These are phyloP conservation scores for Poeciliopsis occidentalis DNA, from an alignment of 2,113 vertebrate species.

Conservation along the genomic window DNA sequence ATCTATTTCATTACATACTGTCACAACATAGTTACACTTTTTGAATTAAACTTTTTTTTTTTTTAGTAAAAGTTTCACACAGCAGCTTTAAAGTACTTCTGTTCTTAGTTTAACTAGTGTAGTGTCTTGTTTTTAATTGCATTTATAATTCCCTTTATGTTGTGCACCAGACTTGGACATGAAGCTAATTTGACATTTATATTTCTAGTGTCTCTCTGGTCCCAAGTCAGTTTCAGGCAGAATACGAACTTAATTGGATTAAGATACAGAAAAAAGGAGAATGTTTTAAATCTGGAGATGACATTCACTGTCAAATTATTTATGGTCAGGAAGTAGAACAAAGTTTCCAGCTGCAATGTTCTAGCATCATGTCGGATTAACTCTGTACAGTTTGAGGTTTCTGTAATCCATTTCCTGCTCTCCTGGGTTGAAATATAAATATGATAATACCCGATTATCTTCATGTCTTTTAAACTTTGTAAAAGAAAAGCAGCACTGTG, in stretches of 20 bases:
- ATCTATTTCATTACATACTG: no score
- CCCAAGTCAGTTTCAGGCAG: neutral
- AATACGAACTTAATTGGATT: constrained; percentile 8
- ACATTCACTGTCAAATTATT: constrained; percentile 19
- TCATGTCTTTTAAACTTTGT: neutral
- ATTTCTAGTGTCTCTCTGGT: neutral
- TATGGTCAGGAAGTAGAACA: constrained; percentile 2
- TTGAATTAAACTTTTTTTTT: no score
- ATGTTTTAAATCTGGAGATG: constrained; percentile 5
- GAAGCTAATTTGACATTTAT: neutral
- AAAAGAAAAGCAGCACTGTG: neutral
- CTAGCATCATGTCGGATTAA: constrained; percentile 25
- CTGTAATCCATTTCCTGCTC: constrained; percentile 24
- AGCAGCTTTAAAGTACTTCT: no score
- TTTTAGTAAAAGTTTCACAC: no score
- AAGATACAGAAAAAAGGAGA: neutral
- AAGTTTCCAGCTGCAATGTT: constrained; percentile 15
- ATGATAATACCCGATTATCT: neutral
- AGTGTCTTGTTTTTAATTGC: neutral
- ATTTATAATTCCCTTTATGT: neutral
- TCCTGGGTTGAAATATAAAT: neutral
- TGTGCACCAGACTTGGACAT: neutral
- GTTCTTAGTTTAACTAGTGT: no score
- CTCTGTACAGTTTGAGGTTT: neutral
- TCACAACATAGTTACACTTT: no score